Evolutionary conservation across 2,888 invertebrate genomes (phyloP).

Genomic region (Acholoe squamosa): DNA sequence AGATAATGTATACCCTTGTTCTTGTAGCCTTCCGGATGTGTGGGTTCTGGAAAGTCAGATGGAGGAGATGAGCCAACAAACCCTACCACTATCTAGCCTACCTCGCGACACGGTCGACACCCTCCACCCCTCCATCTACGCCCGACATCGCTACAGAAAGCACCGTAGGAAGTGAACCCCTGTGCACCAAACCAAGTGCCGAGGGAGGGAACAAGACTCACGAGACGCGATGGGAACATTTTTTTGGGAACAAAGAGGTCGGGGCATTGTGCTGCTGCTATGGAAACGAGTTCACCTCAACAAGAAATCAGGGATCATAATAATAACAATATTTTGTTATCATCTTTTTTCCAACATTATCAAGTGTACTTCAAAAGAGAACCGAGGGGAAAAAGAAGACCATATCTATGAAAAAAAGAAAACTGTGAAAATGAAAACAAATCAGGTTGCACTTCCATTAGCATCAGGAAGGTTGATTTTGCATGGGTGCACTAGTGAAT

Average conservation of each 20-base stretch:
- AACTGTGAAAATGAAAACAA: neutral
- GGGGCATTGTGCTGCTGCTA: neutral
- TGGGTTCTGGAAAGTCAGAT: slow-evolving; percentile 90
- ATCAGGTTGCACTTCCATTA: neutral
- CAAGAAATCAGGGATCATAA: slow-evolving; percentile 36
- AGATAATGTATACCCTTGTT: neutral
- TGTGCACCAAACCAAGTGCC: neutral
- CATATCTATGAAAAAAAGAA: neutral
- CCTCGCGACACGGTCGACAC: slow-evolving; percentile 77
- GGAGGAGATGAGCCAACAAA: slow-evolving; percentile 81
- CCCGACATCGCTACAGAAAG: slow-evolving; percentile 47
- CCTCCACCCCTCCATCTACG: slow-evolving; percentile 71
- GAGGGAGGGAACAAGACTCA: neutral
- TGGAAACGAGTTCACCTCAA: slow-evolving; percentile 4
- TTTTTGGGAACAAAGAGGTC: neutral
- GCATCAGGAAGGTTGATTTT: slow-evolving; percentile 20
- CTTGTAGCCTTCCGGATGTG: slow-evolving; percentile 90
- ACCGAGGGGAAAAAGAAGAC: slow-evolving; percentile 10
- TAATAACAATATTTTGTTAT: slow-evolving; percentile 8
- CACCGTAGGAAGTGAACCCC: slow-evolving; percentile 43
- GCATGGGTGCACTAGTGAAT: slow-evolving; percentile 12
- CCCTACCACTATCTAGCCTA: slow-evolving; percentile 80
- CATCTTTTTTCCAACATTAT: slow-evolving; percentile 15
- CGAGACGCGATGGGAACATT: neutral
- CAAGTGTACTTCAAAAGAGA: slow-evolving; percentile 34